A percentile compares a stretch with the other conserved stretches of the same genome.
These are phyloP conservation scores for Criorhina ranunculi DNA, from an alignment of 2,888 invertebrate genomes.

Conservation along the genomic window DNA sequence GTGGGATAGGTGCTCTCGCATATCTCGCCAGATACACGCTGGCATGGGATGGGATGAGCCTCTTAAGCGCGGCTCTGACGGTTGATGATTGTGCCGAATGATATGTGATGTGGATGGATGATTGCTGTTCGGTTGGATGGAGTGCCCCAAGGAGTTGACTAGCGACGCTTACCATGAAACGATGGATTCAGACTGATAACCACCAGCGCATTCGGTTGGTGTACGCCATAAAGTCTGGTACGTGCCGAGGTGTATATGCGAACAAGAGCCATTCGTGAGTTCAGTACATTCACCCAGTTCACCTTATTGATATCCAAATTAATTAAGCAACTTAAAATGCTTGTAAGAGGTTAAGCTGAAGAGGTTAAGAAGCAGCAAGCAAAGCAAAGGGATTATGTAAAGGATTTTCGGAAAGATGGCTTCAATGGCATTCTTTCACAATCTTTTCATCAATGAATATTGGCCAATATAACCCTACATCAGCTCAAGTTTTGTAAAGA, in stretches of 20 bases:
- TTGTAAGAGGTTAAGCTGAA: conserved; percentile 43
- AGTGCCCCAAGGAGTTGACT: too few species aligned
- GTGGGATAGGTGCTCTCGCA: conserved; percentile 51
- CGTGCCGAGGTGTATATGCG: conserved; percentile 60
- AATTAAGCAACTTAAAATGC: conserved; percentile 66
- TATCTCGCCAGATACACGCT: conserved; percentile 36
- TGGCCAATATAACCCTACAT: too few species aligned
- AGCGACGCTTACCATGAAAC: conserved; percentile 66
- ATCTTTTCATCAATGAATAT: too few species aligned
- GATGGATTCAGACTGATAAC: conserved; percentile 71
- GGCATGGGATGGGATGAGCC: conserved; percentile 34
- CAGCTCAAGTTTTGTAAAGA: too few species aligned
- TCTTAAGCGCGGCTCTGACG: conserved; percentile 64
- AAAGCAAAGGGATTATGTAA: neutral
- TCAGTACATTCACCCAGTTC: conserved; percentile 36
- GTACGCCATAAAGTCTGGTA: conserved; percentile 70
- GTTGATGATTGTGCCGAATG: conserved; percentile 75
- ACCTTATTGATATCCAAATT: conserved; percentile 72
- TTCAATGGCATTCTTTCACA: too few species aligned
- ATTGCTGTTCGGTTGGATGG: conserved; percentile 64
- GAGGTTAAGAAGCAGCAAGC: conserved; percentile 10
- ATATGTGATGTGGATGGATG: conserved; percentile 77
- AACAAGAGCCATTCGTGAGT: conserved; percentile 68
- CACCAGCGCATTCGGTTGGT: conserved; percentile 28
- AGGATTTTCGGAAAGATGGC: neutral